A percentile compares a stretch with the other conserved stretches of the same genome.
phyloP scores from a whole-genome alignment of 2,888 invertebrate genomes.

The Plemyria rubiginata region DNA sequence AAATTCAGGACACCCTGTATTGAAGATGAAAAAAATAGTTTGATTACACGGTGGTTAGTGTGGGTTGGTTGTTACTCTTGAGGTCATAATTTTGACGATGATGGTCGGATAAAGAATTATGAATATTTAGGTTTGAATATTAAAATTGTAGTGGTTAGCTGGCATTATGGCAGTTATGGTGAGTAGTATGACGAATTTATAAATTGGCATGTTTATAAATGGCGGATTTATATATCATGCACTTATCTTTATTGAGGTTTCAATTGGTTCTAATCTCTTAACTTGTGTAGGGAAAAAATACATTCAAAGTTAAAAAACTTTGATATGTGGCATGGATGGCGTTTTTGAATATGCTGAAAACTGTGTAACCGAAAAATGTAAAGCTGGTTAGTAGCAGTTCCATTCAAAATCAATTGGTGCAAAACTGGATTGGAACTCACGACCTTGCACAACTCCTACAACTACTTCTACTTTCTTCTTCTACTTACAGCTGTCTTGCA shows the following conservation, averaged over 20 bases:
- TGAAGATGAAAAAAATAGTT: conserved; percentile 35
- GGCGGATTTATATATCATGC: no score
- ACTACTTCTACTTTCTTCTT: no score
- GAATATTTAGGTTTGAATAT: conserved; percentile 21
- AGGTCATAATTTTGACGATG: conserved; percentile 38
- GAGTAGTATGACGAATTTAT: conserved; percentile 9
- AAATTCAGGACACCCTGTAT: conserved; percentile 33
- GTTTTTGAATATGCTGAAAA: no score
- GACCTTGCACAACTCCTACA: no score
- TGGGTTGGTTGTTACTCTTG: conserved; percentile 29
- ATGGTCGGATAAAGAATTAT: conserved; percentile 27
- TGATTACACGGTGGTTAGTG: conserved; percentile 36
- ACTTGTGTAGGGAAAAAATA: no score
- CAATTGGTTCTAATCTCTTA: background rate
- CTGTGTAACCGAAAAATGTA: no score
- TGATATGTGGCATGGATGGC: no score
- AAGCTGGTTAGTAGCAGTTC: no score
- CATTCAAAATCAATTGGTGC: no score
- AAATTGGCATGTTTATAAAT: conserved; percentile 3
- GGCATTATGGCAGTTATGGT: conserved; percentile 12
- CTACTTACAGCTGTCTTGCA: no score
- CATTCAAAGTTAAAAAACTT: no score
- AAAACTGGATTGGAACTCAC: no score
- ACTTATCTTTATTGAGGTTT: background rate
- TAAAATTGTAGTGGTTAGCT: conserved; percentile 24